A percentile compares a stretch with the other conserved stretches of the same genome.
Conservation (phyloP, 1,140 invertebrate genomes). For the Drosophila tristis region DNA sequence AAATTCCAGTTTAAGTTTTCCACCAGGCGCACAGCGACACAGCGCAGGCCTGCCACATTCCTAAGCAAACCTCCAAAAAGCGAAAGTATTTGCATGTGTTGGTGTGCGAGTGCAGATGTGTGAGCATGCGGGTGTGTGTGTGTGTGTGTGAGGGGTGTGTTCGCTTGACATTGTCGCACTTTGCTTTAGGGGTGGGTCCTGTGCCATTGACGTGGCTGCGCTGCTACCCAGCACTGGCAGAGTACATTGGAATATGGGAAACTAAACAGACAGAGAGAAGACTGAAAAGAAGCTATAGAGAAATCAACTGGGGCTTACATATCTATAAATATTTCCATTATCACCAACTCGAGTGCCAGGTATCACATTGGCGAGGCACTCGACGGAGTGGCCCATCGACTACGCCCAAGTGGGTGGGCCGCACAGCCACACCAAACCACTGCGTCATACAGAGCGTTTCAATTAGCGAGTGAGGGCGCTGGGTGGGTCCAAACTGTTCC, state of each 20-base stretch:
- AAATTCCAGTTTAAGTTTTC: constrained; percentile 76
- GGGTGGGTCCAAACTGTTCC: constrained; percentile 55
- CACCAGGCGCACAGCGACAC: constrained; percentile 57
- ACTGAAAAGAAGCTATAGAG: too few species aligned
- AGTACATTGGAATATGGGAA: too few species aligned
- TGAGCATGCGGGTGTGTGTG: too few species aligned
- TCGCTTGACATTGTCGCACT: constrained; percentile 36
- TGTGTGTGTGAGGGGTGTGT: constrained; percentile 64
- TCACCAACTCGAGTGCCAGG: too few species aligned
- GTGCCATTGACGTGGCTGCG: constrained; percentile 25
- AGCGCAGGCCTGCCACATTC: constrained; percentile 32
- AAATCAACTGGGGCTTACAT: too few species aligned
- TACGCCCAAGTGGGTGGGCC: constrained; percentile 57
- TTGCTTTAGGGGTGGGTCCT: constrained; percentile 66
- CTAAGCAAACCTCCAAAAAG: constrained; percentile 33
- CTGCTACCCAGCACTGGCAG: background rate
- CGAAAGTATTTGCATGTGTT: constrained; percentile 50
- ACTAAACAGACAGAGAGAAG: too few species aligned
- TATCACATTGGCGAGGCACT: too few species aligned
- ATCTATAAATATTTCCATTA: too few species aligned
- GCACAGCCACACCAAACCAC: constrained; percentile 32
- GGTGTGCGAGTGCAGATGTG: constrained; percentile 6
- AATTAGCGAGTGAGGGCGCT: constrained; percentile 63
- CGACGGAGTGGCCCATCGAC: background rate
- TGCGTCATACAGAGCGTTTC: constrained; percentile 35